Evolutionary conservation across 2,888 invertebrate species (phyloP).

Genomic region (Patella ulyssiponensis): DNA sequence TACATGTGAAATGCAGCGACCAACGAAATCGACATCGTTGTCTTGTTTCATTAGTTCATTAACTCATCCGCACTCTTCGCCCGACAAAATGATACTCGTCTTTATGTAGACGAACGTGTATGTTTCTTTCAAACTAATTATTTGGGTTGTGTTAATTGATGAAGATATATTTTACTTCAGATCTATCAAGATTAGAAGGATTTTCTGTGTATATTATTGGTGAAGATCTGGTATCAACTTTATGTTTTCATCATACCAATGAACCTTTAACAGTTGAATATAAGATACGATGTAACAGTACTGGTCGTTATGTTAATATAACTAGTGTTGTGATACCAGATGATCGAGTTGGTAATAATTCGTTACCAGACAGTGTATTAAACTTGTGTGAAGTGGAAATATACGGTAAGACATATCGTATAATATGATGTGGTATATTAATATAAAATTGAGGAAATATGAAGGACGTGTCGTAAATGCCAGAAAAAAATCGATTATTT

Average conservation of each 20-base stretch:
- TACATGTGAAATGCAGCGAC: too few relatives aligned
- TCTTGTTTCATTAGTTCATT: too few relatives aligned
- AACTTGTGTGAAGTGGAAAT: constrained; percentile 3
- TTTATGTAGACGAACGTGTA: too few relatives aligned
- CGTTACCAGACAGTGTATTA: neutral
- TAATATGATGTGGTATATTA: too few relatives aligned
- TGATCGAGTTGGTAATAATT: neutral
- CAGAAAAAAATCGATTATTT: too few relatives aligned
- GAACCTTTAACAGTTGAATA: neutral
- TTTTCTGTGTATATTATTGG: neutral
- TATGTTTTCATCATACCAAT: constrained; percentile 5
- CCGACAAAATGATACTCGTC: too few relatives aligned
- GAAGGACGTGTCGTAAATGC: too few relatives aligned
- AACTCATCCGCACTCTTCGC: too few relatives aligned
- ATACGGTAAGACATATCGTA: neutral
- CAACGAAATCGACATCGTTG: too few relatives aligned
- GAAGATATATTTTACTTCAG: neutral
- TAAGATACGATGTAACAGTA: neutral
- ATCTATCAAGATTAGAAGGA: neutral
- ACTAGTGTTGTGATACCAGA: neutral
- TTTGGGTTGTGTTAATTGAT: too few relatives aligned
- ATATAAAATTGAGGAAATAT: too few relatives aligned
- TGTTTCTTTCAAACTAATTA: too few relatives aligned
- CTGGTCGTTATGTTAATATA: neutral
- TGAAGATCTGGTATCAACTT: neutral